Base-by-base conservation (phyloP, 2,113 vertebrate genomes). In the Arvicanthis niloticus region DNA sequence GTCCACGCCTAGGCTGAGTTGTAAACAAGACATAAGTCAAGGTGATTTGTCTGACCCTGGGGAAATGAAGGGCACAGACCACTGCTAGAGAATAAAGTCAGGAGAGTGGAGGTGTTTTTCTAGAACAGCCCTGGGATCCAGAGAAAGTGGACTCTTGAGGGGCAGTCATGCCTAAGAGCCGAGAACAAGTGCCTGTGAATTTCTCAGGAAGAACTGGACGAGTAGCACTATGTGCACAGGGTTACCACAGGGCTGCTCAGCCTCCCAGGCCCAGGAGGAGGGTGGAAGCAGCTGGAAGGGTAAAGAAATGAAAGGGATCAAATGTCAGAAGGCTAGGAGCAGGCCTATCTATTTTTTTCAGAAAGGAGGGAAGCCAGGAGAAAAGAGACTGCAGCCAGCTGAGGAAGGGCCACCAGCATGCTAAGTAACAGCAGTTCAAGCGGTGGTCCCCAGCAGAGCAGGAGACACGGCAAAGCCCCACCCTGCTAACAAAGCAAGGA, bases 341-440 rank as follows among this genome's bases (percentile, higher is more conserved):
- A 17, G 34, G 3, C 45, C n/a, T 19, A 3, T 58, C 42, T 10
- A 0, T n/a, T 9, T 8, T 19, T 73, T 58, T 56, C 42, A 13
- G 70, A 68, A 48, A 76, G 13, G 16, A n/a, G 26, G 40, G 21
- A 15, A 67, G 58, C 11, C 19, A 22, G 21, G 37, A 42, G 12
- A 60, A 26, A 42, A 13, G 37, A 56, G 42, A 22, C n/a, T n/a
- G 29, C 48, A 3, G 48, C 29, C 8, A 5, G 73, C 75, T 29
- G 31, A 40, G 22, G 0, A 45, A 53, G 67, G 34, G 40, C 42
- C n/a, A 3, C 1, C 40, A 16, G 56, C 0, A 0, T 48, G 70
- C 22, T n/a, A 9, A 31, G 53, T 1, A 6, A 40, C 58, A 37
- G 29, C 1, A 21, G 7, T 0, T 10, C 16, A 16, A 4, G 37